Evolutionary conservation across 92 coral and sea anemone genomes (phyloP), one percentile per base, ranked within the genome.

Genomic region (Ricordea florida): DNA sequence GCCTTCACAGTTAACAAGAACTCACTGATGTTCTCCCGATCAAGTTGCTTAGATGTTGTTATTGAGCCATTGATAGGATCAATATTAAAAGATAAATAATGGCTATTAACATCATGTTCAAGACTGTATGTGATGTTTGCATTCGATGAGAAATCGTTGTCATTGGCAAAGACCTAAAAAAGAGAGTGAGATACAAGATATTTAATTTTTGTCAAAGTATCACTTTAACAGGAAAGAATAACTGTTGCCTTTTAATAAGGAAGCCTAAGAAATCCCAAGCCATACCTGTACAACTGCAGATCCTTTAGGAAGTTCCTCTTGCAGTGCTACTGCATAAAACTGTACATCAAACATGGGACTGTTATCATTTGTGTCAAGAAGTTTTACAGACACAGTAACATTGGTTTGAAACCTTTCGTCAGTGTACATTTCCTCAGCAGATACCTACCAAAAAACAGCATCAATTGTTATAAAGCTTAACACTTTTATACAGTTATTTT

Each of bases 361-460:
- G 74, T 85, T 89, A 42, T 89, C 93, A 37, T 85, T 89, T 58
- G 58, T 50, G 57, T 89, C 93, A 46, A 58, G 28, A 22, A 85
- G 74, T 22, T 47, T 89, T 17, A 89, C 28, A 13, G 56, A 33
- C 11, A 89, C 90, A 6, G 93, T 57, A 3, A 72, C 45, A 63
- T 85, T 85, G 41, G 62, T 69, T 50, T 69, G 60, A 26, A 67
- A 69, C 48, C 57, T 23, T 24, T 67, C 69, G 25, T 32, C 60
- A 10, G 84, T 59, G 38, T 37, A 48, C 11, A 47, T 57, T 55
- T 86, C 92, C 29, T 28, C 34, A 23, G 83, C 88, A 57, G 61
- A 15, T 1, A 75, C 76, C 92, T 86, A 29, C 25, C n/a, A 47
- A 2, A 51, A 35, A 66, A 33, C 5, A 15, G 2, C 10, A 11